These are phyloP conservation scores for Metopolophium dirhodum DNA, from an alignment of 1,140 invertebrate genomes.

Conservation along the genomic window DNA sequence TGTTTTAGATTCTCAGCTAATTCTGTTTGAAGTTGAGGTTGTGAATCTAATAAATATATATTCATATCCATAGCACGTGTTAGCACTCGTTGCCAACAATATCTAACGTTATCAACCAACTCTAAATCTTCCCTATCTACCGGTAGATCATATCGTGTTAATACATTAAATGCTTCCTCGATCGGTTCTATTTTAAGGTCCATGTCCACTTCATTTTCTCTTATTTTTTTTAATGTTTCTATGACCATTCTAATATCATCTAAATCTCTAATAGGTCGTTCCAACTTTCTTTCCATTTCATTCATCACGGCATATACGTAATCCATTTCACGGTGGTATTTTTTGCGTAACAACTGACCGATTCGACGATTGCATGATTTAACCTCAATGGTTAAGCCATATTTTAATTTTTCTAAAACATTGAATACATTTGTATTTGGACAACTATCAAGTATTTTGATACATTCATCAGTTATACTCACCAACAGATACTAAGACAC, in stretches of 20 bases:
- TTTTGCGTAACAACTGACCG: constrained; percentile 89
- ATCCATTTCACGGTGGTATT: constrained; percentile 93
- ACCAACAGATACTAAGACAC: constrained; percentile 71
- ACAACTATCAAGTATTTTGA: background rate
- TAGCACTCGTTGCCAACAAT: constrained; percentile 84
- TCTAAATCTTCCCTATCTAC: constrained; percentile 88
- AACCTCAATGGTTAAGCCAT: constrained; percentile 83
- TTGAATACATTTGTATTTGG: background rate
- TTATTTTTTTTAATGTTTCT: constrained; percentile 90
- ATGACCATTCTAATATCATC: constrained; percentile 93
- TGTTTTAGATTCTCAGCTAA: constrained; percentile 82
- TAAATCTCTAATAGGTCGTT: constrained; percentile 85
- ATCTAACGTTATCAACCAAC: constrained; percentile 88
- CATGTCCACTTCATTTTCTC: constrained; percentile 95
- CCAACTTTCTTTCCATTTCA: constrained; percentile 87
- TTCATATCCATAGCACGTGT: constrained; percentile 79
- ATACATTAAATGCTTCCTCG: constrained; percentile 94
- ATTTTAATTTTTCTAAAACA: constrained; percentile 81
- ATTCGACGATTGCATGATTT: constrained; percentile 79
- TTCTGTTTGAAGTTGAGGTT: constrained; percentile 87
- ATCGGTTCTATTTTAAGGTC: constrained; percentile 92
- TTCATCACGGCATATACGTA: constrained; percentile 92
- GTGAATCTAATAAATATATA: constrained; percentile 81
- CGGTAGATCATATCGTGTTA: constrained; percentile 84
- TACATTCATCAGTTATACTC: background rate